Percentiles rank a stretch among this genome's conserved stretches.
Evolutionary conservation across 2,797 vertebrate species (phyloP).

Genomic region (Cossypha polioptera): DNA sequence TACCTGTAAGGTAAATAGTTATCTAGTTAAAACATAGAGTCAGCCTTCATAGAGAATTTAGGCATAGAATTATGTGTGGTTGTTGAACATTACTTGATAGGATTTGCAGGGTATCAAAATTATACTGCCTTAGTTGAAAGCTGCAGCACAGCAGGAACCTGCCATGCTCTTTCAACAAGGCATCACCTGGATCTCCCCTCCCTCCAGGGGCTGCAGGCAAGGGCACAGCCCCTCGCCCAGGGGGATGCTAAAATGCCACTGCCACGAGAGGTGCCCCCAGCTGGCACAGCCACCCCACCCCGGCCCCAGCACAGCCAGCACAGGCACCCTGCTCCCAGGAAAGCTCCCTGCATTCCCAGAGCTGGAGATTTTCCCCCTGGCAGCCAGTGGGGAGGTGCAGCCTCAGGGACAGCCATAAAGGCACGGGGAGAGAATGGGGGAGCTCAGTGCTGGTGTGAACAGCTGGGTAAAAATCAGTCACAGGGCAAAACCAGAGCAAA

Average conservation of each 20-base stretch:
- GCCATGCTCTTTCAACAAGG: background rate
- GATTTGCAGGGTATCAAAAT: background rate
- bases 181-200: no score
- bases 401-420: no score
- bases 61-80: background rate
- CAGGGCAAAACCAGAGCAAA: background rate
- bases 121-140: fast-evolving
- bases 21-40: background rate
- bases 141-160: background rate
- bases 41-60: background rate
- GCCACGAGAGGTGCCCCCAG: background rate
- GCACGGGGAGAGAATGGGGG: fast-evolving
- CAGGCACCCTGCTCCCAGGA: background rate
- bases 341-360: fast-evolving
- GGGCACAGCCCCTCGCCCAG: background rate
- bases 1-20: background rate
- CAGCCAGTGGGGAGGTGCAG: background rate
- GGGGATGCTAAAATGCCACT: background rate
- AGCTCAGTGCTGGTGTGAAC: background rate
- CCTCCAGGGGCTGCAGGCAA: fast-evolving
- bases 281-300: background rate
- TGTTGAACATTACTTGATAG: background rate
- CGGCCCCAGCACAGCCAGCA: background rate
- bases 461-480: background rate
- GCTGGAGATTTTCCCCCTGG: background rate